Evolutionary conservation across 2,888 invertebrate genomes (phyloP).

Genomic region (Toxonevra muliebris): DNA sequence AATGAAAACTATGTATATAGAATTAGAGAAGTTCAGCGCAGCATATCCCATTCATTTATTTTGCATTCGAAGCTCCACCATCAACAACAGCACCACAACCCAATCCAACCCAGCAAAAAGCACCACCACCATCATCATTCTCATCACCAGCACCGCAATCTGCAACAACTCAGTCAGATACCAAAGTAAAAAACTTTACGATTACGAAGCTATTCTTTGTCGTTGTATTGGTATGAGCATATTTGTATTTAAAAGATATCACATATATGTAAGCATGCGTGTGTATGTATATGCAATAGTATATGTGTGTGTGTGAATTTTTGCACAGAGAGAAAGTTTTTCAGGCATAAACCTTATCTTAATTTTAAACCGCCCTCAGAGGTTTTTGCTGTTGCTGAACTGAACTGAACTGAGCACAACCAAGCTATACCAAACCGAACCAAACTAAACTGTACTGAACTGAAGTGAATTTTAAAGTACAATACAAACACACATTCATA

Average conservation of each 20-base stretch:
- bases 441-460: constrained; percentile 29
- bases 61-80: not conserved
- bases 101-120: constrained; percentile 16
- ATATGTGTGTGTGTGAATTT: constrained; percentile 31
- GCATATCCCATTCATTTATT: constrained; percentile 12
- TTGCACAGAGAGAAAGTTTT: constrained; percentile 53
- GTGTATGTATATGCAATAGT: constrained; percentile 46
- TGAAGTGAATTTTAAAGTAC: constrained; percentile 42
- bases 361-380: constrained; percentile 57
- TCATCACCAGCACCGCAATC: constrained; percentile 1
- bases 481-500: constrained; percentile 3
- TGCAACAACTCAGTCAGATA: constrained; percentile 22
- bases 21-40: not conserved
- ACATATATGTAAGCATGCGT: constrained; percentile 35
- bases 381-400: constrained; percentile 41
- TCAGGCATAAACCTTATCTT: constrained; percentile 64
- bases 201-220: constrained; percentile 33
- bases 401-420: constrained; percentile 31
- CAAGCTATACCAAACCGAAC: constrained; percentile 8
- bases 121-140: constrained; percentile 4
- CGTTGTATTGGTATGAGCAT: constrained; percentile 29
- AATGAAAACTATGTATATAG: constrained; percentile 1
- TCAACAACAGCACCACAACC: constrained; percentile 10
- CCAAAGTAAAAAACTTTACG: constrained; percentile 41
- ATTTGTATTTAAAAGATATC: constrained; percentile 48